These are phyloP conservation scores for Betta splendens DNA, from an alignment of 2,797 vertebrate genomes.

Conservation along the genomic window DNA sequence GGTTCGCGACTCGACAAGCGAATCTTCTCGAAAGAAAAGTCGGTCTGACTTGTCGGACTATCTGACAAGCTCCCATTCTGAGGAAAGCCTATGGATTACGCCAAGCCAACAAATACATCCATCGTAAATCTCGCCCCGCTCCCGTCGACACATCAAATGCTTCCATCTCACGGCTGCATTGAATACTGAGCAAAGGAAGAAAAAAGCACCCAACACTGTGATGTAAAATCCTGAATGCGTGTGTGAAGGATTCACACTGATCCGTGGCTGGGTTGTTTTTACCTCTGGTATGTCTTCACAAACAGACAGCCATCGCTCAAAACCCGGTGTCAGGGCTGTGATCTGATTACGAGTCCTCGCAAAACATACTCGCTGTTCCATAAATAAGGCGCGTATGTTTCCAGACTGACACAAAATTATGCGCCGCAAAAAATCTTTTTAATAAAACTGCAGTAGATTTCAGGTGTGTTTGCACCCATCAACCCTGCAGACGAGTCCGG, in stretches of 20 bases:
- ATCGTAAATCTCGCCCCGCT: conserved; percentile 61
- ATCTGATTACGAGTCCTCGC: too few relatives aligned
- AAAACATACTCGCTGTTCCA: too few relatives aligned
- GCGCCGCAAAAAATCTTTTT: too few relatives aligned
- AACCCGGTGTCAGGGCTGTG: too few relatives aligned
- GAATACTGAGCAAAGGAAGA: conserved; percentile 46
- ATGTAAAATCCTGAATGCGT: conserved; percentile 9
- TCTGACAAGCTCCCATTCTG: conserved; percentile 62
- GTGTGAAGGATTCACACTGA: conserved; percentile 14
- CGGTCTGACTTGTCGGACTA: conserved; percentile 48
- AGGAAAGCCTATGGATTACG: conserved; percentile 63
- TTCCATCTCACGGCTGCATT: conserved; percentile 28
- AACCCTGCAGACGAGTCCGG: too few relatives aligned
- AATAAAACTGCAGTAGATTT: too few relatives aligned
- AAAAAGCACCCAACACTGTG: conserved; percentile 6
- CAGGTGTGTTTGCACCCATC: too few relatives aligned
- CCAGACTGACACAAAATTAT: too few relatives aligned
- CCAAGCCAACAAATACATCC: conserved; percentile 51
- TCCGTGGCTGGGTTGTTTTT: neutral
- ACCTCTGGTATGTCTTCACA: neutral
- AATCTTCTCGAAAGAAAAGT: conserved; percentile 55
- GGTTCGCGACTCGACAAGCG: conserved; percentile 58
- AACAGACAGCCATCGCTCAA: neutral
- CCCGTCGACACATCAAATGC: conserved; percentile 36
- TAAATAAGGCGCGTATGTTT: too few relatives aligned